Conservation (phyloP, 2,797 vertebrate species). For the Rhinatrema bivittatum region DNA sequence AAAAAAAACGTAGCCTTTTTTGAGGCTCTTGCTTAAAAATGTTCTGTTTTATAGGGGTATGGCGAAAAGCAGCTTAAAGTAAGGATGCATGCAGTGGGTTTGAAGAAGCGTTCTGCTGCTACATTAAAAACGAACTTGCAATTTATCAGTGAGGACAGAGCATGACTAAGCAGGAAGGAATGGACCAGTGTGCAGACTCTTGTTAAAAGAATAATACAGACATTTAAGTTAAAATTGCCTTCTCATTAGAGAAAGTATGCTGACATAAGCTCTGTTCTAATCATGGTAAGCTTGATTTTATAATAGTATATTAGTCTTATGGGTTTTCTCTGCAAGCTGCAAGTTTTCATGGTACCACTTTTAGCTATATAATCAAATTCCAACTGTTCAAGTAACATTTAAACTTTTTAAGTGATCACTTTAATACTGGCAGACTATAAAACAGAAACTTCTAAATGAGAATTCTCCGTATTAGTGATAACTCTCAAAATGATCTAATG, state of each 20-base stretch:
- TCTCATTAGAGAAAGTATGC: slow-evolving; percentile 42
- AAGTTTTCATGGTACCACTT: slow-evolving; percentile 30
- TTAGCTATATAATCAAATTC: slow-evolving; percentile 36
- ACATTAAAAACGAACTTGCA: too few species aligned
- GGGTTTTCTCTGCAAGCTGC: slow-evolving; percentile 32
- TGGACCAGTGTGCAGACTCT: slow-evolving; percentile 8
- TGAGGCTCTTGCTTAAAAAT: too few species aligned
- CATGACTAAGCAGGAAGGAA: slow-evolving; percentile 25
- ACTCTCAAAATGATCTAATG: too few species aligned
- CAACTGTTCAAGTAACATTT: slow-evolving; percentile 34
- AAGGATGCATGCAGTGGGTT: too few species aligned
- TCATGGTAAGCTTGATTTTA: slow-evolving; percentile 36
- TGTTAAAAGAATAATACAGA: slow-evolving; percentile 32
- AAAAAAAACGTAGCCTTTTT: too few species aligned
- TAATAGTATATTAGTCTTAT: slow-evolving; percentile 30
- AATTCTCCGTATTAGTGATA: too few species aligned
- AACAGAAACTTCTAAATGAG: too few species aligned
- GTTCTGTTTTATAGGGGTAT: too few species aligned
- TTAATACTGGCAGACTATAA: too few species aligned
- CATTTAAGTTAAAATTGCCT: slow-evolving; percentile 40
- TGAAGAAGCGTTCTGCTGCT: too few species aligned
- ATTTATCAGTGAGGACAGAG: slow-evolving; percentile 26
- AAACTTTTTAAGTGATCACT: slow-evolving; percentile 30
- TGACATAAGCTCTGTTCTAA: slow-evolving; percentile 42
- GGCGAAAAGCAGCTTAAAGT: too few species aligned